A percentile compares a stretch with the other conserved stretches of the same genome.
phyloP scores from a whole-genome alignment of 2,888 invertebrate genomes.

The Ormyrus thymus region DNA sequence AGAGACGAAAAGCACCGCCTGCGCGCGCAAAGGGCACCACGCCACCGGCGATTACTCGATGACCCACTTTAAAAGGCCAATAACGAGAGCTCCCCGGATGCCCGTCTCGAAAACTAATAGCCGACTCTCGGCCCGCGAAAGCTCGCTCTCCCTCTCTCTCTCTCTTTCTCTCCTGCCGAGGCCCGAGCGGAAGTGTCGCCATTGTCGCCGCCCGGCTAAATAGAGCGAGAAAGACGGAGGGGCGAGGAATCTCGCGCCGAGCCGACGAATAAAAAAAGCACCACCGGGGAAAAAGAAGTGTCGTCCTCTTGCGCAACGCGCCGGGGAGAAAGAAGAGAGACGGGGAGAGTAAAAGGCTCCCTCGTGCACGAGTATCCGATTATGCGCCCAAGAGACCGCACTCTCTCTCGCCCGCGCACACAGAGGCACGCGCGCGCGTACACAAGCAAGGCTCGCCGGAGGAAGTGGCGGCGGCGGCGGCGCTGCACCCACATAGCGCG shows the following conservation, averaged over 20 bases:
- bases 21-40: background rate
- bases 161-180: constrained; percentile 48
- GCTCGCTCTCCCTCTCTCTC: constrained; percentile 23
- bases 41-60: constrained; percentile 42
- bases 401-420: background rate
- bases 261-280: no score
- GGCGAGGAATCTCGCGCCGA: background rate
- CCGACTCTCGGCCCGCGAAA: background rate
- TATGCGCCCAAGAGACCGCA: constrained; percentile 33
- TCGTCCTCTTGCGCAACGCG: constrained; percentile 29
- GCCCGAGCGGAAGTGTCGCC: constrained; percentile 68
- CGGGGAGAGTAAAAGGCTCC: background rate
- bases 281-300: background rate
- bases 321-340: background rate
- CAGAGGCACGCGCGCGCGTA: constrained; percentile 6
- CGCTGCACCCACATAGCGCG: constrained; percentile 23
- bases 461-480: background rate
- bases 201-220: constrained; percentile 61
- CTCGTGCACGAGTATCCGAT: constrained; percentile 51
- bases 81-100: background rate
- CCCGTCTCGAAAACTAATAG: constrained; percentile 2
- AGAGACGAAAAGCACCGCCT: no score
- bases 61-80: constrained; percentile 28
- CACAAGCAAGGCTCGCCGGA: background rate
- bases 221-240: constrained; percentile 40